Conservation (phyloP, 2,888 invertebrate genomes). For the Dynastes hyllus region DNA sequence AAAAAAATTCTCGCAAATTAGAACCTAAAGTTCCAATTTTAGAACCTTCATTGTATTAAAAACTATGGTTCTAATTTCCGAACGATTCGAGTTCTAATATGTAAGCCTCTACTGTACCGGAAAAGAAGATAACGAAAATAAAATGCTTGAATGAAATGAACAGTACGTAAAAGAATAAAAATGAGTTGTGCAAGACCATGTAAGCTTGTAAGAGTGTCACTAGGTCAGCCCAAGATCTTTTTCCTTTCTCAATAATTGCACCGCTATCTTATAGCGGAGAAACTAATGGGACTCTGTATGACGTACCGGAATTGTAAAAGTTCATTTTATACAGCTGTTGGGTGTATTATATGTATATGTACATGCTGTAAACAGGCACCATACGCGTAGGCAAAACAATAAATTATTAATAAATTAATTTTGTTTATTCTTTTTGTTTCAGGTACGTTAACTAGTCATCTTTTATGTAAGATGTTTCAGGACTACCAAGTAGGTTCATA, state of each 20-base stretch:
- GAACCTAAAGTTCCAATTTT: no score
- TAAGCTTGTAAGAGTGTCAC: conserved; percentile 27
- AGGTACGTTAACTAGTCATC: neutral
- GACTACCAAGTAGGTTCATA: neutral
- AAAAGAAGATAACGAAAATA: conserved; percentile 1
- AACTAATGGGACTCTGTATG: conserved; percentile 15
- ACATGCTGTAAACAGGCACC: neutral
- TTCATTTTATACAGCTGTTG: no score
- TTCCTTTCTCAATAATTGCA: conserved; percentile 35
- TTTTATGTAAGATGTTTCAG: no score
- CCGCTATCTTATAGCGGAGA: conserved; percentile 22
- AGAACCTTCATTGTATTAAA: no score
- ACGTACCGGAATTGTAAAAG: neutral
- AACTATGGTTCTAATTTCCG: no score
- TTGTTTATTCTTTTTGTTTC: conserved; percentile 16
- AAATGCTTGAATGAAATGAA: conserved; percentile 21
- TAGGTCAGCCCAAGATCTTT: conserved; percentile 40
- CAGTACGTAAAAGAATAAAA: conserved; percentile 27
- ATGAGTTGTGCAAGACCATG: conserved; percentile 33
- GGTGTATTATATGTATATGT: no score
- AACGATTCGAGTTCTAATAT: no score
- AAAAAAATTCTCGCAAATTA: no score
- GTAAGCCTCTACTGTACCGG: neutral
- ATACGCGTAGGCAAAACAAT: neutral
- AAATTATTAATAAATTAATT: neutral